Evolutionary conservation across 2,797 vertebrate genomes (phyloP).

Genomic region (Cynodonichthys magdalenae): DNA sequence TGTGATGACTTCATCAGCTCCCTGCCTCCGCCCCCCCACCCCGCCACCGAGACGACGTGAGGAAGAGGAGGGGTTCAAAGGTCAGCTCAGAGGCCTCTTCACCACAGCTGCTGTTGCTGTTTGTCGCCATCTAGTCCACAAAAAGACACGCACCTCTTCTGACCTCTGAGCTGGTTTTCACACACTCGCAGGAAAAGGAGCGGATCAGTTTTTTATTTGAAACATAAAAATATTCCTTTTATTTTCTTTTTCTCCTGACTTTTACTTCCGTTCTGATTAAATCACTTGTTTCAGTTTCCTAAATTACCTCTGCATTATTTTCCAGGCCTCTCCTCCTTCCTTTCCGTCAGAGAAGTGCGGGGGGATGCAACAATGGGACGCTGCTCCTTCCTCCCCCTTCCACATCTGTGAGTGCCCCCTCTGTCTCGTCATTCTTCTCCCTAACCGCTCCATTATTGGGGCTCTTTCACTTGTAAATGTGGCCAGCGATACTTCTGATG

Average conservation of each 20-base stretch:
- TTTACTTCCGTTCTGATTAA: neutral
- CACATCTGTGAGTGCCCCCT: conserved; percentile 84
- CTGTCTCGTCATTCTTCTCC: conserved; percentile 80
- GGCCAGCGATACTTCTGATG: conserved; percentile 81
- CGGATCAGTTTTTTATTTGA: neutral
- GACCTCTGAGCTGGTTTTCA: conserved; percentile 71
- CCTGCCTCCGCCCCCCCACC: neutral
- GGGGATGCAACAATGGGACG: conserved; percentile 71
- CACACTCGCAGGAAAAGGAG: conserved; percentile 68
- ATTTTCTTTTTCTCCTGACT: neutral
- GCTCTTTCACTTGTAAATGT: conserved; percentile 85
- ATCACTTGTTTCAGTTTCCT: conserved; percentile 6
- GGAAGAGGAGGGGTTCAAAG: conserved; percentile 64
- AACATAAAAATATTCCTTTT: too few species aligned
- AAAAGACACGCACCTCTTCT: conserved; percentile 54
- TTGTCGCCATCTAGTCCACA: conserved; percentile 48
- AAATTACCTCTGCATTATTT: conserved; percentile 38
- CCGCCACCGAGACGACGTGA: conserved; percentile 23
- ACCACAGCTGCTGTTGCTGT: conserved; percentile 66
- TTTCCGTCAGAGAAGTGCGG: conserved; percentile 27
- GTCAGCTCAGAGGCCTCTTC: conserved; percentile 66
- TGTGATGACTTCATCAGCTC: conserved; percentile 76
- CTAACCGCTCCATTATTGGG: conserved; percentile 84
- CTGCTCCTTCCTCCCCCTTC: conserved; percentile 44
- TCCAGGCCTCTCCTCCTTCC: conserved; percentile 32